A percentile compares a stretch with the other conserved stretches of the same genome.
phyloP scores from a whole-genome alignment of 2,797 vertebrate genomes.

The Carduelis carduelis region DNA sequence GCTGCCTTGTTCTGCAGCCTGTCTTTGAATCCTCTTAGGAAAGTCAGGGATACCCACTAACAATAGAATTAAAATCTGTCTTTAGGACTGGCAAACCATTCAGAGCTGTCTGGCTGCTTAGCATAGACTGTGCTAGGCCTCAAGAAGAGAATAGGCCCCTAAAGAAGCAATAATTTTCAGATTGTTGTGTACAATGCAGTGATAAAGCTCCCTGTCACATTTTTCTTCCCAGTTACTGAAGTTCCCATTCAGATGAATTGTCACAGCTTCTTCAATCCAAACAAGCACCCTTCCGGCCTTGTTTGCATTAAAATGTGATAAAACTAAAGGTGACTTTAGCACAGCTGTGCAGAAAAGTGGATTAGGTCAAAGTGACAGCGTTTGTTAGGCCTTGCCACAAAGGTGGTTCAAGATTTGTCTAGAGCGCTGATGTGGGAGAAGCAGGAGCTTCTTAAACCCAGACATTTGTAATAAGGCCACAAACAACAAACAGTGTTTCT shows the following conservation, averaged over 20 bases:
- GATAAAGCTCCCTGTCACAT: constrained; percentile 94
- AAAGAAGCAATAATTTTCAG: constrained; percentile 85
- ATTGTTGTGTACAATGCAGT: constrained; percentile 79
- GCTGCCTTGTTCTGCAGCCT: constrained; percentile 54
- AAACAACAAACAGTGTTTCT: constrained; percentile 71
- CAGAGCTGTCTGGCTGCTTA: constrained; percentile 78
- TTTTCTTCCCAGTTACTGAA: constrained; percentile 89
- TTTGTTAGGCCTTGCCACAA: constrained; percentile 73
- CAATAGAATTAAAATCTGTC: constrained; percentile 79
- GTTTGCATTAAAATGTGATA: constrained; percentile 94
- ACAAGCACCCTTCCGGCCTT: constrained; percentile 83
- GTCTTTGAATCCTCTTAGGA: constrained; percentile 74
- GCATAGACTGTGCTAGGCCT: constrained; percentile 78
- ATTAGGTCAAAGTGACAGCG: constrained; percentile 87
- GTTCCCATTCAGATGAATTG: constrained; percentile 86
- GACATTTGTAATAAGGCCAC: constrained; percentile 73
- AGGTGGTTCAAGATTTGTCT: constrained; percentile 62
- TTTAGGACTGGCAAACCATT: constrained; percentile 74
- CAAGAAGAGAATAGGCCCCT: constrained; percentile 70
- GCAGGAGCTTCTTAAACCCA: constrained; percentile 75
- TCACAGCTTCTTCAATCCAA: constrained; percentile 80
- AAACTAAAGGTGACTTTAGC: constrained; percentile 85
- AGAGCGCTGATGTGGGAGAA: constrained; percentile 70
- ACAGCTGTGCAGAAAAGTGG: constrained; percentile 87
- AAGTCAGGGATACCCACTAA: constrained; percentile 74